phyloP scores from a whole-genome alignment of 1,140 invertebrate species.

The Gyrodactylus salaris region DNA sequence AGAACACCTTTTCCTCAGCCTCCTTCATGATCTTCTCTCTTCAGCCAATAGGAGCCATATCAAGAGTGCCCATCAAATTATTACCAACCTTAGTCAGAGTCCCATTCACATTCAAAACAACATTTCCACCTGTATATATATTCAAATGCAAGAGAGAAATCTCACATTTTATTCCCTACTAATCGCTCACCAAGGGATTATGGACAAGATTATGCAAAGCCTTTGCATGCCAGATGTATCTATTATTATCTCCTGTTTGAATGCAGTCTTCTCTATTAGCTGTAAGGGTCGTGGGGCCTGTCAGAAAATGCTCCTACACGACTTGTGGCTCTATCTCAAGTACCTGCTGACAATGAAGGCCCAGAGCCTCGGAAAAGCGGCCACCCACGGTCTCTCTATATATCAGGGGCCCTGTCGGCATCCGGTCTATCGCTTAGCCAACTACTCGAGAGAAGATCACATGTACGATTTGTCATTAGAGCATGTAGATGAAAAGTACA shows the following conservation, averaged over 20 bases:
- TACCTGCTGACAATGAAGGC: background rate
- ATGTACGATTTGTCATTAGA: background rate
- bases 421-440: background rate
- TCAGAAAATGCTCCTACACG: background rate
- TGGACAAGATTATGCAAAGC: background rate
- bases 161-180: background rate
- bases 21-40: background rate
- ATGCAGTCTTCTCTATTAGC: background rate
- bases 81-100: background rate
- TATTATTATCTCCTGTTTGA: background rate
- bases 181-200: background rate
- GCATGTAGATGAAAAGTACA: background rate
- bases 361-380: background rate
- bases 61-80: background rate
- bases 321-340: background rate
- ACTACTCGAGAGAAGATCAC: background rate
- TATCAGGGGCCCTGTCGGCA: background rate
- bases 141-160: background rate
- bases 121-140: background rate
- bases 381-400: background rate
- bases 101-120: background rate
- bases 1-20: background rate
- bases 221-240: background rate
- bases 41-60: background rate
- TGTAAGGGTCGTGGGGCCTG: background rate